Percentiles rank a stretch among this genome's conserved stretches.
phyloP scores from a whole-genome alignment of 2,797 vertebrate genomes.

The Synanceia verrucosa region DNA sequence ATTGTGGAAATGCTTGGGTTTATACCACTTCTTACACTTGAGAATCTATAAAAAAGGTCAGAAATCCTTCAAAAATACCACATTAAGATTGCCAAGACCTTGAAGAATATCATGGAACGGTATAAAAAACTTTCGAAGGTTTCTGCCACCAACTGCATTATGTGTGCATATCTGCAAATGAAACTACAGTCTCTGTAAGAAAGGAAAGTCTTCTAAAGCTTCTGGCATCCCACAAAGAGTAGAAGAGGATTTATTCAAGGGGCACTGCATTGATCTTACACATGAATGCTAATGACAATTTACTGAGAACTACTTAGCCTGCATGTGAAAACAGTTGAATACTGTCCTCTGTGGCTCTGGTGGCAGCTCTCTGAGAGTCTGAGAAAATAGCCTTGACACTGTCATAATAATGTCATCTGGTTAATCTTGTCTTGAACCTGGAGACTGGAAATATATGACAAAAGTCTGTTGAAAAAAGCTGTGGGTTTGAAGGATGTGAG shows the following conservation, averaged over 20 bases:
- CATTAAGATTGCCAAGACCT: too few species aligned
- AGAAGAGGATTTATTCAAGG: neutral
- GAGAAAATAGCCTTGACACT: neutral
- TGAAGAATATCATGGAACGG: too few species aligned
- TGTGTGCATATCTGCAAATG: too few species aligned
- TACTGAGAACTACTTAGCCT: neutral
- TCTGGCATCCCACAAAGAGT: neutral
- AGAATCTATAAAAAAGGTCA: too few species aligned
- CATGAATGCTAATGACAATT: neutral
- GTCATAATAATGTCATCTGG: neutral
- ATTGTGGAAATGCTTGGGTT: too few species aligned
- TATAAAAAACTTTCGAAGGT: neutral
- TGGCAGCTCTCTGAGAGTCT: neutral
- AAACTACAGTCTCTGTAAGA: neutral
- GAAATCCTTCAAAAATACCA: too few species aligned
- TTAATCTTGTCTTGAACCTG: neutral
- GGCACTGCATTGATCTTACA: neutral
- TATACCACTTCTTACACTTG: too few species aligned
- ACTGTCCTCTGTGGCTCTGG: neutral
- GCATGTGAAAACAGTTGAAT: neutral
- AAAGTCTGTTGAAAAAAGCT: neutral
- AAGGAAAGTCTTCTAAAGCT: rapidly evolving
- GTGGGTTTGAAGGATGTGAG: neutral
- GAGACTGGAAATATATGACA: neutral
- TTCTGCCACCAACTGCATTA: too few species aligned